Evolutionary conservation across 2,113 vertebrate species (phyloP), one percentile per base, ranked within the genome.

Genomic region (Lagopus leucura): DNA sequence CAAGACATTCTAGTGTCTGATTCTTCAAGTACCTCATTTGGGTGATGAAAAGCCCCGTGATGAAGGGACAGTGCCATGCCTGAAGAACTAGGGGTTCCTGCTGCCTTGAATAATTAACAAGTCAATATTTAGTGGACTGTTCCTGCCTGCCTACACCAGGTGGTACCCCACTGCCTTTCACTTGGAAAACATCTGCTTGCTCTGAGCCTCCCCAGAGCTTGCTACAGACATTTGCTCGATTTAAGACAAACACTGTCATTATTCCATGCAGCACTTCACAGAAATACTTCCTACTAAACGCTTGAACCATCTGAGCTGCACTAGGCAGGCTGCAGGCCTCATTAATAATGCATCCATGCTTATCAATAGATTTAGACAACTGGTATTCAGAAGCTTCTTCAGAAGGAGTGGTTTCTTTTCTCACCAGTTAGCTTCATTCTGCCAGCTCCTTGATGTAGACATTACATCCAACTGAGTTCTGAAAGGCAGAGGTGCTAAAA

Each of bases 281-380:
- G 97, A 97, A 97, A 95, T 95, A 95, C 87, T 97, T 97, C 97
- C 96, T 97, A 74, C 97, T 98, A 98, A 98, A 98, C 97, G 97
- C 97, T 96, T 93, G 98, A 98, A 96, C 98, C 98, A 98, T 98
- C 98, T 98, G 97, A 98, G 98, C 92, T 94, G 93, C 96, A 97
- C 97, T 82, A 97, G 98, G 97, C 97, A 97, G 95, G 97, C 97
- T 96, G 95, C 96, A 95, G 97, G 97, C 94, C 97, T 97, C 98
- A 98, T 98, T 97, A 98, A 98, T 98, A 98, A 99, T 98, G 97
- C 97, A 98, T 98, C 95, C 92, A 69, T 90, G 97, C 97, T 98
- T 98, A 98, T 98, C 98, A 98, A 98, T 99, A 98, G 98, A 96
- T 98, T 98, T 97, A 98, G 98, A 98, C 98, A 98, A 98, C 98